Conservation (phyloP, 2,797 vertebrate genomes). For the Diceros bicornis region DNA sequence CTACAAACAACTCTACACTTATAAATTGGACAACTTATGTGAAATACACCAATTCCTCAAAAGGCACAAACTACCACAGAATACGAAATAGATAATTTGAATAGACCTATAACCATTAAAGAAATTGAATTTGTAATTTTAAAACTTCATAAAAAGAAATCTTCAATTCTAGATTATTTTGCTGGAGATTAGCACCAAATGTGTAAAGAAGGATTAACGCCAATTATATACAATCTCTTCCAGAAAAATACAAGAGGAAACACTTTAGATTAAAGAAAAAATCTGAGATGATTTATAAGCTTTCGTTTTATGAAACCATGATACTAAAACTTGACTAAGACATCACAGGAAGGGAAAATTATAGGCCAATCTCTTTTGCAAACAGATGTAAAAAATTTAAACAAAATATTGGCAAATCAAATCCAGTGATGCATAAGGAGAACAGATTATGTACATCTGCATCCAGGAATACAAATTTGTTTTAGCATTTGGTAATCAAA, state of each 20-base stretch:
- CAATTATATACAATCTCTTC: background rate
- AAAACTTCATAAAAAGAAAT: background rate
- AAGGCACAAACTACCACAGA: background rate
- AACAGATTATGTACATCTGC: background rate
- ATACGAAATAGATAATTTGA: background rate
- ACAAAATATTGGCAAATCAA: background rate
- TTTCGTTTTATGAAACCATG: background rate
- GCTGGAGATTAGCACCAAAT: background rate
- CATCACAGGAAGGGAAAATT: background rate
- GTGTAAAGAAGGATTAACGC: background rate
- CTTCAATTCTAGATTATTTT: background rate
- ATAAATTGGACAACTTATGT: background rate
- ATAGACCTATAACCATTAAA: background rate
- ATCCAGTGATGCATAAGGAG: background rate
- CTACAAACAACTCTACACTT: background rate
- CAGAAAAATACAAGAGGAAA: background rate
- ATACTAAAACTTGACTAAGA: background rate
- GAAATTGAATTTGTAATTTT: background rate
- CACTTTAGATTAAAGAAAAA: background rate
- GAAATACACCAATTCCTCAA: background rate
- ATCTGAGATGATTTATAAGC: background rate
- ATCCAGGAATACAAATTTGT: background rate
- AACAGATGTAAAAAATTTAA: background rate
- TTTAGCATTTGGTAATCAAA: background rate
- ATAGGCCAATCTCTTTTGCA: background rate